phyloP scores from a whole-genome alignment of 2,888 invertebrate species.

The Artemia sp. region DNA sequence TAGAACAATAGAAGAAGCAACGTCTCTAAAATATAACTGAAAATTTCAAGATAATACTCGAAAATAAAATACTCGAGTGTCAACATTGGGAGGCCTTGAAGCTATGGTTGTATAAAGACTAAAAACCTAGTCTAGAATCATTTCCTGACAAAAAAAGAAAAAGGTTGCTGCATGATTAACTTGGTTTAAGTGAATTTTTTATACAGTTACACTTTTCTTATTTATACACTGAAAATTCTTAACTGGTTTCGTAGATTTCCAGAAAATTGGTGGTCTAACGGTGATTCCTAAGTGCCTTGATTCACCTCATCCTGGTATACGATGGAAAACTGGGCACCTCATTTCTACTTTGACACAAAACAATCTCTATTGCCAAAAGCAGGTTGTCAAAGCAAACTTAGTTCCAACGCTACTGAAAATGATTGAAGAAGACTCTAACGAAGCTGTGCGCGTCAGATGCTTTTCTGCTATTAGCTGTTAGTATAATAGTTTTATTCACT shows the following conservation, averaged over 20 bases:
- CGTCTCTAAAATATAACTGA: no score
- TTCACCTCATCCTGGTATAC: constrained; percentile 43
- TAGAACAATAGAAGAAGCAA: no score
- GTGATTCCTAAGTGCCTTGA: constrained; percentile 50
- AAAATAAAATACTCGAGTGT: no score
- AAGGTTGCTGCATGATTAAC: no score
- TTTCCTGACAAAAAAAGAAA: no score
- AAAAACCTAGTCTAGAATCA: no score
- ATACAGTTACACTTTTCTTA: no score
- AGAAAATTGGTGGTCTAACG: constrained; percentile 61
- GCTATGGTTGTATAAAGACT: no score
- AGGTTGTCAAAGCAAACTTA: constrained; percentile 46
- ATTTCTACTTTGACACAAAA: constrained; percentile 67
- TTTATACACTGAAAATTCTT: no score
- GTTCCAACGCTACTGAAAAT: constrained; percentile 45
- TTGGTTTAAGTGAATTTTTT: no score
- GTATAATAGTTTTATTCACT: constrained; percentile 29
- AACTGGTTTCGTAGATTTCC: constrained; percentile 44
- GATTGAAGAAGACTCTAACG: constrained; percentile 41
- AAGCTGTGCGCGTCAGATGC: constrained; percentile 45
- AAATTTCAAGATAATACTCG: no score
- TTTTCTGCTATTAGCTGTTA: constrained; percentile 63
- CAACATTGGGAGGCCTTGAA: no score
- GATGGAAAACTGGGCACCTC: constrained; percentile 46
- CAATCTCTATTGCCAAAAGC: constrained; percentile 60